These are phyloP conservation scores for Cephus sareptanus DNA, from an alignment of 2,888 invertebrate genomes.

Conservation along the genomic window DNA sequence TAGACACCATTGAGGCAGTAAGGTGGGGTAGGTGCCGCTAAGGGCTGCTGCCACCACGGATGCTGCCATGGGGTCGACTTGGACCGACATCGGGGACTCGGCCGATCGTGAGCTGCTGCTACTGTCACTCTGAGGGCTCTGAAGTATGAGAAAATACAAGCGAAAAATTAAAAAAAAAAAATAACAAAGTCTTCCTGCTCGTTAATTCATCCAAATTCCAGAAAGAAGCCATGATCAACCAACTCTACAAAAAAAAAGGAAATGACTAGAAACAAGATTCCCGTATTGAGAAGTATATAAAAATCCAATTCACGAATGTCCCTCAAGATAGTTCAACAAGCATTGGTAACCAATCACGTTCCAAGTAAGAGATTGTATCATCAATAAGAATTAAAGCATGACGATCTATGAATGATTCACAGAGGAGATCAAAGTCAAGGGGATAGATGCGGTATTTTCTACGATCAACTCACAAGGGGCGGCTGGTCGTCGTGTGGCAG, in stretches of 20 bases:
- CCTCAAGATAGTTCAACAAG: background rate
- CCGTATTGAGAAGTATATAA: background rate
- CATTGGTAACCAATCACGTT: background rate
- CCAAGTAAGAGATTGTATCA: background rate
- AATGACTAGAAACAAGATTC: background rate
- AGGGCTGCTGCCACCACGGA: conserved; percentile 76
- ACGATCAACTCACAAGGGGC: conserved; percentile 68
- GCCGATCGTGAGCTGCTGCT: conserved; percentile 65
- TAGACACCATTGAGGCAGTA: conserved; percentile 64
- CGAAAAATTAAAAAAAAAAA: background rate
- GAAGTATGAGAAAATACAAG: conserved; percentile 10
- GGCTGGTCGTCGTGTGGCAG: conserved; percentile 70
- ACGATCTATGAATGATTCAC: background rate
- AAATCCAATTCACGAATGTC: background rate
- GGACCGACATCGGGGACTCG: conserved; percentile 65
- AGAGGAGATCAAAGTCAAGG: background rate
- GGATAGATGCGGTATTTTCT: background rate
- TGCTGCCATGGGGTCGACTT: conserved; percentile 73
- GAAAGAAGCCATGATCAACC: background rate
- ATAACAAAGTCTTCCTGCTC: background rate
- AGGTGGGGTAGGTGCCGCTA: conserved; percentile 68
- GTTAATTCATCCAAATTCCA: background rate
- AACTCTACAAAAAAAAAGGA: background rate
- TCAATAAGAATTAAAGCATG: background rate
- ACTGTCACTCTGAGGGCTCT: conserved; percentile 66